Conservation (phyloP, 2,888 invertebrate species). For the Pharmacophagus antenor region DNA sequence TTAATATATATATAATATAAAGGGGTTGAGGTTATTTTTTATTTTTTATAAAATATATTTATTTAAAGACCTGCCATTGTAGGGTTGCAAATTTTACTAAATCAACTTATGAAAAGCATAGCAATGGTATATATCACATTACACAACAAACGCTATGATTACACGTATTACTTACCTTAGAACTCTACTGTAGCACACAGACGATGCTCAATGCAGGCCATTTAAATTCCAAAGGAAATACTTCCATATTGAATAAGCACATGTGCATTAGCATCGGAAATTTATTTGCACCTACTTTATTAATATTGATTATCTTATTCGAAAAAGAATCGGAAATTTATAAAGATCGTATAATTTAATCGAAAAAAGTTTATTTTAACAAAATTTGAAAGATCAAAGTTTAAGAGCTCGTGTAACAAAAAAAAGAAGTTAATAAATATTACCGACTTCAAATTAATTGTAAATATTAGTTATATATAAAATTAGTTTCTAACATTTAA, state of each 20-base stretch:
- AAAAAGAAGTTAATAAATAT: too few species aligned
- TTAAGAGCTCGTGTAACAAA: neutral
- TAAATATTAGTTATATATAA: too few species aligned
- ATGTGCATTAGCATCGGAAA: constrained; percentile 28
- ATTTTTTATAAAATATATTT: too few species aligned
- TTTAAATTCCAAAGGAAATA: constrained; percentile 35
- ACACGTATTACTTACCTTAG: constrained; percentile 33
- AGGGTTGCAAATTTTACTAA: too few species aligned
- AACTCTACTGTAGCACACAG: constrained; percentile 25
- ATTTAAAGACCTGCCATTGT: too few species aligned
- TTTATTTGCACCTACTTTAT: neutral
- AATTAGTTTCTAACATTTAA: too few species aligned
- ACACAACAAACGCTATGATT: constrained; percentile 32
- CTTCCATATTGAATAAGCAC: constrained; percentile 31
- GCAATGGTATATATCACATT: constrained; percentile 5
- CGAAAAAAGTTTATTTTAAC: neutral
- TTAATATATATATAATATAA: too few species aligned
- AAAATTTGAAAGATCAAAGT: neutral
- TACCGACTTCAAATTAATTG: too few species aligned
- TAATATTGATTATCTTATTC: neutral
- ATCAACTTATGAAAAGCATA: neutral
- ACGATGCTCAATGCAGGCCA: constrained; percentile 31
- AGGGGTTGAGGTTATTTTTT: too few species aligned
- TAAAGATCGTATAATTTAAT: neutral
- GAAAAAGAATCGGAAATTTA: neutral